Evolutionary conservation across 2,113 vertebrate genomes (phyloP), one percentile per base, ranked within the genome.

Genomic region (Solea solea): DNA sequence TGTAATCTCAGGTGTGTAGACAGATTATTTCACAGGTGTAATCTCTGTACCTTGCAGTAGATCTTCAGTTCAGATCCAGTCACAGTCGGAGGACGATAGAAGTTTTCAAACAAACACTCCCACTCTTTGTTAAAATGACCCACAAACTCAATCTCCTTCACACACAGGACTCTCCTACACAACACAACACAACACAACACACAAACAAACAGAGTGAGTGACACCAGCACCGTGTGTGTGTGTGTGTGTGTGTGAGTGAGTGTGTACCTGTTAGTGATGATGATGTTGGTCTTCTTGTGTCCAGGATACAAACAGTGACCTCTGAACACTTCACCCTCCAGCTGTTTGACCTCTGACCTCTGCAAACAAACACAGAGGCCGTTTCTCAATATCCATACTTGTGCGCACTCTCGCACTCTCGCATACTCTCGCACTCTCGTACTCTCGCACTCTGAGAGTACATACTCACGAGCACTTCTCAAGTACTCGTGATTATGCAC

Each of bases 61-160:
- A 99, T 92, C 84, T 89, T 95, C 51, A 99, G 81, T 16, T 93
- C 56, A 28, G 93, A 93, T 80, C 84, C 94, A 9, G 60, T 72
- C 0, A 92, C 89, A 34, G 49, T 59, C 0, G 95, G 94, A 56
- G 88, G 81, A 1, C 21, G 46, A 0, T 74, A 82, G 58, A 98
- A 94, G 64, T 96, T 94, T 89, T 99, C 95, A 85, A 95, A 96
- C 21, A 89, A 78, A 85, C 92, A 95, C 69, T 97, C 94, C 98
- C 97, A 99, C 62, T 98, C 98, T 81, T 91, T 90, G 52, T 75
- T 95, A 82, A 97, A 93, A 64, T 97, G 95, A 13, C 95, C 93
- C 5, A 99, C 86, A 64, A 98, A 94, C 81, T 99, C 96, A 27
- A 97, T 90, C 90, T 98, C 95, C 85, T 96, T 98, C 60, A 98